Percentiles rank a stretch among this genome's conserved stretches.
These are phyloP conservation scores for Pseudomugil gertrudae DNA, from an alignment of 2,797 vertebrate genomes.

Conservation along the genomic window DNA sequence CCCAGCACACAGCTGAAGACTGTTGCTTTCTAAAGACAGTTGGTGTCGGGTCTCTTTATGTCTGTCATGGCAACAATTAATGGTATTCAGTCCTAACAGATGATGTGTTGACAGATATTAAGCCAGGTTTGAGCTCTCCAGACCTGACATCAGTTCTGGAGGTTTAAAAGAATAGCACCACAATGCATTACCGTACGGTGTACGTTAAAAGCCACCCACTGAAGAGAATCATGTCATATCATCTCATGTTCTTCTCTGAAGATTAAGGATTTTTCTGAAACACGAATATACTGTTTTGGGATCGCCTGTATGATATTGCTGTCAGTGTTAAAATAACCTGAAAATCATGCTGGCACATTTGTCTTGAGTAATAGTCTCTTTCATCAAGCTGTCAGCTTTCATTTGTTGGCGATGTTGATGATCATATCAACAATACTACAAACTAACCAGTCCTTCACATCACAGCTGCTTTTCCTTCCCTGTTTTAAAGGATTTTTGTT, in stretches of 20 bases:
- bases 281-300: background rate
- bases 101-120: conserved; percentile 32
- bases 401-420: background rate
- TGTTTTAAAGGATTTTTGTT: no score
- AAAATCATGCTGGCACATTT: no score
- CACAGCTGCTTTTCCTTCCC: background rate
- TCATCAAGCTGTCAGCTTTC: background rate
- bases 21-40: background rate
- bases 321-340: no score
- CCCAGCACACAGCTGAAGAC: background rate
- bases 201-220: background rate
- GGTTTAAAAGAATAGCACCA: background rate
- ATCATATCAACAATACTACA: background rate
- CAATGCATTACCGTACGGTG: background rate
- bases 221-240: background rate
- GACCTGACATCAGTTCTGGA: conserved; percentile 11
- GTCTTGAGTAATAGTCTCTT: no score
- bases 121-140: conserved; percentile 20
- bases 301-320: background rate
- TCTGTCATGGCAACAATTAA: conserved; percentile 3
- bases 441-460: background rate
- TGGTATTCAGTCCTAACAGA: conserved; percentile 20
- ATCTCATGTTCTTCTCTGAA: background rate
- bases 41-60: conserved; percentile 7
- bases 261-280: background rate